Evolutionary conservation across 1,140 invertebrate genomes (phyloP), one percentile per base, ranked within the genome.

Genomic region (Leptestheria dahalacensis): DNA sequence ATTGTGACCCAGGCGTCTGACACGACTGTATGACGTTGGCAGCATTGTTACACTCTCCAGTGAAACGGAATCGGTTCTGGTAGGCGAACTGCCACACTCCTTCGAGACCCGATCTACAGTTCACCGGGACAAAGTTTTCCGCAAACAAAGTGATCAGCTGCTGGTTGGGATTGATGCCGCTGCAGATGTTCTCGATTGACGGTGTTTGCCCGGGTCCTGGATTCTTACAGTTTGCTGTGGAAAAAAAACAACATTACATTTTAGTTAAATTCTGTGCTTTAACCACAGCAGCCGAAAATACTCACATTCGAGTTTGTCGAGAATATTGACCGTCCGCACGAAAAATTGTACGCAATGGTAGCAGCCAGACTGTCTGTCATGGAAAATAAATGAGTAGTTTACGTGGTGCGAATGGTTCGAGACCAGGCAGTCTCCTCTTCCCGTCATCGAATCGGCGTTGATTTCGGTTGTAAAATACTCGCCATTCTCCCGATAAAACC

Each of bases 61-160:
- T 91, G 68, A 92, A 94, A 61, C 88, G 79, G 68, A 88, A 91
- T 61, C 85, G 68, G 69, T 79, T 80, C 71, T 92, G 89, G 74
- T 94, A 94, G 18, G 86, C 85, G 78, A 95, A 95, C 67, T 91
- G 87, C 89, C 89, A 95, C 2, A 93, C 89, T 62, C 91, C 91
- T 78, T 94, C 91, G 21, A 95, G 73, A 50, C 89, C 91, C 2
- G 90, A 92, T 60, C 90, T 77, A 66, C 91, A 95, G 74, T 94
- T 94, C 3, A 93, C 84, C 26, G 90, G 88, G 11, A 87, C 81
- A 72, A 85, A 88, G 75, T 91, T 93, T 67, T 91, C 88, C 41
- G 86, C 86, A 69, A 93, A 95, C 54, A 93, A 74, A 49, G 90
- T 92, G 50, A 87, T 81, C 1, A 90, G 71, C 66, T 89, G 83